These are phyloP conservation scores for Byasa hedistus DNA, from an alignment of 2,888 invertebrate species.

Conservation along the genomic window DNA sequence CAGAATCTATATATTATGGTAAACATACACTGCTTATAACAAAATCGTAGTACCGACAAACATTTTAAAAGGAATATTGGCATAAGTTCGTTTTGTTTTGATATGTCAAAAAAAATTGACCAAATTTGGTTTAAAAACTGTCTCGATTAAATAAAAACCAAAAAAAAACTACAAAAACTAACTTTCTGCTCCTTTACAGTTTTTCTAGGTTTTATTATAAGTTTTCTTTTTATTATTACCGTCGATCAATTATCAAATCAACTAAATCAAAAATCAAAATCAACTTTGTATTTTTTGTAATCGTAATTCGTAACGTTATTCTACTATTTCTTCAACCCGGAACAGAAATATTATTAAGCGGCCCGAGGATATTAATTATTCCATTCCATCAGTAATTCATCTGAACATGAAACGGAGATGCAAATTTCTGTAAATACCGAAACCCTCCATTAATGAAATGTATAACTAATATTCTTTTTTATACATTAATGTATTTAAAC, in stretches of 20 bases:
- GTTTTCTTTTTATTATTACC: not conserved
- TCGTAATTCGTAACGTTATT: no score
- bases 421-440: not conserved
- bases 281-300: no score
- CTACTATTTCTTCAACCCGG: not conserved
- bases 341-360: not conserved
- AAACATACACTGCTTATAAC: no score
- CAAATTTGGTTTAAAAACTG: not conserved
- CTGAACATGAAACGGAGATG: not conserved
- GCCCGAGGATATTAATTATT: not conserved
- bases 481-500: no score
- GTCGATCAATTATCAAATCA: not conserved
- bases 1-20: no score
- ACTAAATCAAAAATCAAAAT: no score
- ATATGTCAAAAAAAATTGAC: not conserved
- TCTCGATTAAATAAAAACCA: no score
- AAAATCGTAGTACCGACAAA: no score
- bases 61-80: no score
- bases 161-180: no score
- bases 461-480: no score
- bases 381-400: not conserved
- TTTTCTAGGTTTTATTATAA: not conserved
- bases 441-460: not conserved
- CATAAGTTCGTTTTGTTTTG: no score
- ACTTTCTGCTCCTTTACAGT: not conserved